These are phyloP conservation scores for Falcaria lacertinaria DNA, from an alignment of 2,888 invertebrate species.

Conservation along the genomic window DNA sequence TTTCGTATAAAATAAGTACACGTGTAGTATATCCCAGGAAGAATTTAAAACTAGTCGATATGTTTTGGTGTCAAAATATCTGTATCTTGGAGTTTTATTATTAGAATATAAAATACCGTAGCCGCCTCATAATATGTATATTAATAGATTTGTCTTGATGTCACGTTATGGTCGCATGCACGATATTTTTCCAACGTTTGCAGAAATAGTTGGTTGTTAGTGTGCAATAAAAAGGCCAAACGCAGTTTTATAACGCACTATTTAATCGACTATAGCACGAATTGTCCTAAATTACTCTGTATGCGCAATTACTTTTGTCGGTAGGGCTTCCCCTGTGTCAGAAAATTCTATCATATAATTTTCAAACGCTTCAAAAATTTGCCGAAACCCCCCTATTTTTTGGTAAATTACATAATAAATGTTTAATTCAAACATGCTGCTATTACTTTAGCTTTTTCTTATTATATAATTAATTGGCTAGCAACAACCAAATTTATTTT, in stretches of 20 bases:
- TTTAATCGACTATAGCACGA: background rate
- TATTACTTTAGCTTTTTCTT: no score
- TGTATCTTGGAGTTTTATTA: background rate
- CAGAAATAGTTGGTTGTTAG: conserved; percentile 12
- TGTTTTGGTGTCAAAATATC: no score
- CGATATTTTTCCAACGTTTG: conserved; percentile 2
- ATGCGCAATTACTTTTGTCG: background rate
- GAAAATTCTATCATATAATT: no score
- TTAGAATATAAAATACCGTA: background rate
- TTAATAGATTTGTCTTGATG: background rate
- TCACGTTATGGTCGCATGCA: background rate
- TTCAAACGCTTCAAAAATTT: no score
- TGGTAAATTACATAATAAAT: no score
- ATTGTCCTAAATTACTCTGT: background rate
- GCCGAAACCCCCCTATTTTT: no score
- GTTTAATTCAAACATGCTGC: no score
- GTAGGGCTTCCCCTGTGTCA: no score
- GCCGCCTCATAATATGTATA: background rate
- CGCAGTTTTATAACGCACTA: conserved; percentile 17
- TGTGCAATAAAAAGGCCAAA: conserved; percentile 26
- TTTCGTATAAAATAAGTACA: no score
- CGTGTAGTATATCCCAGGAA: no score
- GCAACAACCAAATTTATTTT: background rate
- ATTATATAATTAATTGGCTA: background rate
- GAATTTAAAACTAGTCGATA: no score